Base-by-base conservation (phyloP, 2,888 invertebrate species). In the Dicyrtoma fusca region DNA sequence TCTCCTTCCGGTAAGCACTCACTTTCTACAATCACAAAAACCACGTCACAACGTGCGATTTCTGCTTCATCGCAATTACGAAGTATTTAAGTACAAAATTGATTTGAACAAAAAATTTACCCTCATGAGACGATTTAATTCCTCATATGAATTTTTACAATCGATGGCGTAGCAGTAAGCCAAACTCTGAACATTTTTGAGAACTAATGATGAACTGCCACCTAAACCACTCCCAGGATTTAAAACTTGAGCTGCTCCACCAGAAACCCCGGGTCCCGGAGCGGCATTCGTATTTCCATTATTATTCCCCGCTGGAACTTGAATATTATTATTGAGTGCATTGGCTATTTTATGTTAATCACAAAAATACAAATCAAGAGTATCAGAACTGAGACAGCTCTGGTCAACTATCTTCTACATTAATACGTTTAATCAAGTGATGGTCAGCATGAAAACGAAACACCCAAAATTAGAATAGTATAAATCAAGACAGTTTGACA, bases 151-250 rank as follows among this genome's bases (percentile, higher is more conserved):
- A 5, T 91, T 90, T 83, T 94, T 94, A 83, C 96, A 97, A 81
- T 98, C 97, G 61, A 90, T 91, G 83, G 96, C 95, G 84, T 97
- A 97, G 82, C 94, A 93, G 83, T 95, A 95, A 1, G 97, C 97
- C 51, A 97, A 86, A 78, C 94, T 89, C 83, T 97, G 97, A 81
- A 97, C 97, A 69, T 80, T 80, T 66, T 79, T 79, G 53, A 80
- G 55, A 11, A 79, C 79, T 1, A 79, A 57, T 0, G 77, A 77
- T 2, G 70, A 70, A 45, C 57, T 61, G 17, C 80, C 81, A 1
- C 82, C 81, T 34, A 88, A 88, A 59, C 88, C 87, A 82, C 86
- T 86, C 57, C 86, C 85, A 0, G 87, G 86, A 65, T 53, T 65
- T 23, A 70, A 19, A 19, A 64, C 63, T 65, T 69, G 73, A 17